Base-by-base conservation (phyloP, 2,888 invertebrate species). In the Leucoma salicis region DNA sequence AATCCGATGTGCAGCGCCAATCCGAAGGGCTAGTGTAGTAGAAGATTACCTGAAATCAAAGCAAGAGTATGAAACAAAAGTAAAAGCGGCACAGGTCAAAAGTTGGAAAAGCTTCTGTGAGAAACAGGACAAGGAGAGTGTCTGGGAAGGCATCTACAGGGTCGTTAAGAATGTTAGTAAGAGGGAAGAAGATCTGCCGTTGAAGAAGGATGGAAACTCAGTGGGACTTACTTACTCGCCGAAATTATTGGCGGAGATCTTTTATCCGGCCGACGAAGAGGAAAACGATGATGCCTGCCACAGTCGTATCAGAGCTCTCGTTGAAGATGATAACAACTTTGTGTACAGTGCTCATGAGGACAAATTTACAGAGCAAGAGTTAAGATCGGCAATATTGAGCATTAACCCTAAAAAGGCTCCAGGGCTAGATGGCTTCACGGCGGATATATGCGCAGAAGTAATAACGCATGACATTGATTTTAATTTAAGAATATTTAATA, bases 51-150 rank as follows among this genome's bases (percentile, higher is more conserved):
- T 49, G 25, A 6, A 49, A 25, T n/a, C 8, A 6, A 57, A 46
- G 38, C 39, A 45, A 21, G 5, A 33, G n/a, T 55, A 50, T 27
- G 36, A 46, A 24, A 24, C 0, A 12, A 31, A 11, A 11, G 37
- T 12, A 0, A 21, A 31, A 13, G 10, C 4, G 14, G 50, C 53
- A 0, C 39, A 46, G 6, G 37, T 28, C 0, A 24, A 35, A 0
- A 49, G 54, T 27, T 55, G 53, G 53, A 58, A 49, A 16, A 28
- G 25, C 1, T 56, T 49, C 16, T 59, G 56, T 13, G n/a, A 12
- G 2, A 45, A 33, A 16, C 57, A 57, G 33, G 51, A 53, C 6
- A 34, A 18, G 16, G 56, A 56, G 29, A 27, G 39, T 2, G 2
- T 49, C 7, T 36, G 36, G 36, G 38, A 38, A 2, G 38, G 38